phyloP scores from a whole-genome alignment of 1,140 invertebrate genomes.

The Dinoponera quadriceps region DNA sequence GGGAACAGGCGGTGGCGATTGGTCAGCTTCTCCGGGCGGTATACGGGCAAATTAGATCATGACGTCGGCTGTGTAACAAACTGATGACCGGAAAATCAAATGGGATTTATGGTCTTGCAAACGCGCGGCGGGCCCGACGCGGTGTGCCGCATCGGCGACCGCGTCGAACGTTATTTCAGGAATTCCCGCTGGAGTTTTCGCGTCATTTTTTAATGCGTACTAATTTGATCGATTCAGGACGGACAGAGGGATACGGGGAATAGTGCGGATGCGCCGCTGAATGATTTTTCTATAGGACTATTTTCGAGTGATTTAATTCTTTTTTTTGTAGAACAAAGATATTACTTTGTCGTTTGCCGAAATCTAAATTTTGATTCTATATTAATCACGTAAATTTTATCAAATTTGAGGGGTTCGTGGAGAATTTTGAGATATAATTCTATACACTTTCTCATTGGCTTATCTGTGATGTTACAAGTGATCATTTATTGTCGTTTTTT shows the following conservation, averaged over 20 bases:
- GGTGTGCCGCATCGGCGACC: constrained; percentile 9
- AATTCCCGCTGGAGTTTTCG: background rate
- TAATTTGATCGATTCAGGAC: background rate
- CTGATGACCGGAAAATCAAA: constrained; percentile 76
- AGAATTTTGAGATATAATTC: too few relatives aligned
- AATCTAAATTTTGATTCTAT: too few relatives aligned
- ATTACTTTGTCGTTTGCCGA: too few relatives aligned
- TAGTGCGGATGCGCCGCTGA: background rate
- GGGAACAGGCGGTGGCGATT: constrained; percentile 13
- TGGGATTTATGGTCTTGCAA: constrained; percentile 72
- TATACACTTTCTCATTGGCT: too few relatives aligned
- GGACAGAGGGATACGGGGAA: background rate
- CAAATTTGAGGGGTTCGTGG: too few relatives aligned
- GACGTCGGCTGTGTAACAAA: constrained; percentile 76
- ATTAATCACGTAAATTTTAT: too few relatives aligned
- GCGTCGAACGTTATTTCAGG: background rate
- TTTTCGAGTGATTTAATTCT: too few relatives aligned
- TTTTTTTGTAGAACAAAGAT: too few relatives aligned
- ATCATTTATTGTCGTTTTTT: too few relatives aligned
- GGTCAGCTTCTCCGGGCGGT: constrained; percentile 35
- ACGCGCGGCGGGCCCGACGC: background rate
- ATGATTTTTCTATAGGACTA: background rate
- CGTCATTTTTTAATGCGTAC: background rate
- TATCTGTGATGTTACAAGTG: too few relatives aligned
- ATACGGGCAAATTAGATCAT: constrained; percentile 72